A percentile compares a stretch with the other conserved stretches of the same genome.
phyloP scores from a whole-genome alignment of 2,888 invertebrate species.

The Aspidapion aeneum region DNA sequence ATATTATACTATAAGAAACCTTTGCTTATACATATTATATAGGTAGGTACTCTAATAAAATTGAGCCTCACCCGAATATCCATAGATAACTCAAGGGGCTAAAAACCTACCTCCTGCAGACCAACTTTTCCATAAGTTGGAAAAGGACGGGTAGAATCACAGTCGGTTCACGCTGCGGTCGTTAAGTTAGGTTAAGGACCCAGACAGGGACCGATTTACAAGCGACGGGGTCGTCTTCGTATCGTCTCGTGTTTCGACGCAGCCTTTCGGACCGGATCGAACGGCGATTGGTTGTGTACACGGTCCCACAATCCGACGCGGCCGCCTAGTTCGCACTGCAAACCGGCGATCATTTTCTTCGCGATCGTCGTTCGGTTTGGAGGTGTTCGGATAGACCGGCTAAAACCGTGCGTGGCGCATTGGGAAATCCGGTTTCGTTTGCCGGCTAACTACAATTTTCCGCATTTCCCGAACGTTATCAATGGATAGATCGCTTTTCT shows the following conservation, averaged over 20 bases:
- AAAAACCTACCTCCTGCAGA: not conserved
- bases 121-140: slow-evolving; percentile 12
- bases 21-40: too few relatives aligned
- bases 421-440: not conserved
- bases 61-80: not conserved
- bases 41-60: too few relatives aligned
- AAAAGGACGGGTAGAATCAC: slow-evolving; percentile 22
- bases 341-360: slow-evolving; percentile 27
- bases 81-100: not conserved
- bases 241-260: slow-evolving; percentile 13
- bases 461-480: not conserved
- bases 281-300: slow-evolving; percentile 14
- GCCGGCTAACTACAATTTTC: not conserved
- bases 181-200: slow-evolving; percentile 52
- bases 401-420: not conserved
- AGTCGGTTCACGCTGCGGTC: slow-evolving; percentile 40
- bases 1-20: too few relatives aligned
- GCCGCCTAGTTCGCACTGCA: slow-evolving; percentile 30
- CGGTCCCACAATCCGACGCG: slow-evolving; percentile 23
- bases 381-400: slow-evolving; percentile 3
- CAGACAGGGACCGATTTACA: slow-evolving; percentile 48
- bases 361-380: slow-evolving; percentile 12
- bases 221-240: slow-evolving; percentile 16
- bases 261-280: slow-evolving; percentile 19
- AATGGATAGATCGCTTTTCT: not conserved